phyloP scores from a whole-genome alignment of 2,797 vertebrate genomes.

The Oryzias sinensis region DNA sequence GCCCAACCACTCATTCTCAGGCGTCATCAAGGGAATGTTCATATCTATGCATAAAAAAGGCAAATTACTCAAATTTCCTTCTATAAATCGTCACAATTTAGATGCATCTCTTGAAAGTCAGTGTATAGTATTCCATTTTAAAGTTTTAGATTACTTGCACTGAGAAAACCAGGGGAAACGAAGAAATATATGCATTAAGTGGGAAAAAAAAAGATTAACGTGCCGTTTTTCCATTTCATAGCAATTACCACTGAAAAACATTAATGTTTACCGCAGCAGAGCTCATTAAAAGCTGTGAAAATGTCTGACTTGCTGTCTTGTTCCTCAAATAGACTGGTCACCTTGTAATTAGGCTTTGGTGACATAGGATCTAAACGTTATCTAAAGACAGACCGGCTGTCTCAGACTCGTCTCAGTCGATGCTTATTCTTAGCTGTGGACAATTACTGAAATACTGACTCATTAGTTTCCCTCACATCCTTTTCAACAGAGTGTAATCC shows the following conservation, averaged over 20 bases:
- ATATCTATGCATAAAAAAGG: too few relatives aligned
- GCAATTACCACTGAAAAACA: slow-evolving; percentile 40
- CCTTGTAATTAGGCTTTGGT: slow-evolving; percentile 58
- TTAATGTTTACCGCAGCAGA: slow-evolving; percentile 45
- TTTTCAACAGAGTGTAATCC: slow-evolving; percentile 72
- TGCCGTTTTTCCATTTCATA: slow-evolving; percentile 36
- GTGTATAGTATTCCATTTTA: too few relatives aligned
- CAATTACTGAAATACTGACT: slow-evolving; percentile 69
- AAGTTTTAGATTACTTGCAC: slow-evolving; percentile 24
- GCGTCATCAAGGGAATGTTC: too few relatives aligned
- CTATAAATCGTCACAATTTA: too few relatives aligned
- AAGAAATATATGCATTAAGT: slow-evolving; percentile 21
- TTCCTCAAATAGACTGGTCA: slow-evolving; percentile 52
- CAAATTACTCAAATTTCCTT: too few relatives aligned
- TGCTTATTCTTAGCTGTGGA: slow-evolving; percentile 61
- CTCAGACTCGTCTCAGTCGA: slow-evolving; percentile 50
- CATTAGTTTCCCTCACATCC: slow-evolving; percentile 72
- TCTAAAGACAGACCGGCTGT: slow-evolving; percentile 47
- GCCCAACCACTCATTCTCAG: too few relatives aligned
- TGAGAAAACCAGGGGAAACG: not conserved
- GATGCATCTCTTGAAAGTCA: too few relatives aligned
- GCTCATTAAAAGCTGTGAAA: slow-evolving; percentile 58
- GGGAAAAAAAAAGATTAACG: slow-evolving; percentile 16
- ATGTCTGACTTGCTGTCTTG: slow-evolving; percentile 26
- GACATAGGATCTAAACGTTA: slow-evolving; percentile 45